phyloP scores from a whole-genome alignment of 2,113 vertebrate genomes.

The Anoplopoma fimbria region DNA sequence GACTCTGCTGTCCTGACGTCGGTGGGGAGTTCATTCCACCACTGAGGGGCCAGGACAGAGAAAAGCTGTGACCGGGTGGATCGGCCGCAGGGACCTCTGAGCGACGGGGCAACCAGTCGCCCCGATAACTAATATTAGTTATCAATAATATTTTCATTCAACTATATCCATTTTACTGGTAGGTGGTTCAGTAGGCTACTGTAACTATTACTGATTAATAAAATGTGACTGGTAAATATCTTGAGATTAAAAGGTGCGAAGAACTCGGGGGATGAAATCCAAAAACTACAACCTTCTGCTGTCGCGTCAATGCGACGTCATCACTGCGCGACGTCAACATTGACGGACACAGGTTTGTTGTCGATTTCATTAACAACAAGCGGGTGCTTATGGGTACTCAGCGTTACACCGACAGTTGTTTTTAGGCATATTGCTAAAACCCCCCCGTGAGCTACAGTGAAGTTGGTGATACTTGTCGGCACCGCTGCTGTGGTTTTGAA shows the following conservation, averaged over 20 bases:
- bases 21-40: no score
- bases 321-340: constrained; percentile 6
- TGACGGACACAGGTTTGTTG: constrained; percentile 22
- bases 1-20: no score
- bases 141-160: neutral
- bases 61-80: no score
- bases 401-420: neutral
- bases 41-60: no score
- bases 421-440: neutral
- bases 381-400: neutral
- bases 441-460: neutral
- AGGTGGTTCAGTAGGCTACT: neutral
- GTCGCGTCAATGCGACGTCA: constrained; percentile 48
- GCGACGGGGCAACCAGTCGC: no score
- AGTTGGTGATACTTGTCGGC: neutral
- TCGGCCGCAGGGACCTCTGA: no score
- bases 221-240: no score
- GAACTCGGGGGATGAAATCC: neutral
- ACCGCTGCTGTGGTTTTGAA: neutral
- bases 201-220: neutral
- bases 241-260: neutral
- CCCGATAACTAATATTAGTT: no score
- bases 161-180: neutral
- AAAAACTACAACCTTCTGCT: constrained; percentile 62
- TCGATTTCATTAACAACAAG: neutral